Percentiles rank a stretch among this genome's conserved stretches.
These are phyloP conservation scores for Epinephelus cyanopodus DNA, from an alignment of 2,113 vertebrate genomes.

Conservation along the genomic window DNA sequence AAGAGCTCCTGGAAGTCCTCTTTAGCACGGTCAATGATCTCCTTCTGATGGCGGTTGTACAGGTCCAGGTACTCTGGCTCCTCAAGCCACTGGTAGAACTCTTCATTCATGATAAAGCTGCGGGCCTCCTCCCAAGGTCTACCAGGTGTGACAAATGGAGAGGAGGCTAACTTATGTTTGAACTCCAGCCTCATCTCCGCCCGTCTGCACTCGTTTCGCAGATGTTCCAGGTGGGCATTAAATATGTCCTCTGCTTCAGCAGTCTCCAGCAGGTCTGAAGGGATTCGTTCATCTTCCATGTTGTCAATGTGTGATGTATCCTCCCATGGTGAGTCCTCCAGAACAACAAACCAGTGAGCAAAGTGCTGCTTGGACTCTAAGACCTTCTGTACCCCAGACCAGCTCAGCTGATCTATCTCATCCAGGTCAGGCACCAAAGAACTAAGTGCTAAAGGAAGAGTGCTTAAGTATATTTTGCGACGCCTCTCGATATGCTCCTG, in stretches of 20 bases:
- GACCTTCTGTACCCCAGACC: constrained; percentile 90
- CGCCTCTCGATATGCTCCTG: constrained; percentile 95
- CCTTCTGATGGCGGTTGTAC: constrained; percentile 95
- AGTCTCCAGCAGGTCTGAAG: constrained; percentile 94
- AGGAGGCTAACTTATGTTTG: constrained; percentile 91
- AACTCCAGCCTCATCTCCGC: constrained; percentile 93
- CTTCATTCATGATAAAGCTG: constrained; percentile 98
- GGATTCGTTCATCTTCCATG: constrained; percentile 92
- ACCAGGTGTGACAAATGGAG: constrained; percentile 94
- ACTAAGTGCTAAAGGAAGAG: constrained; percentile 91
- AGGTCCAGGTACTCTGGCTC: constrained; percentile 94
- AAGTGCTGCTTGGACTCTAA: constrained; percentile 94
- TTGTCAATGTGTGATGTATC: constrained; percentile 92
- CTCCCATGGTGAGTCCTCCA: constrained; percentile 97
- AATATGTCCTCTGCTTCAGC: constrained; percentile 90
- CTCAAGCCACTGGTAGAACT: constrained; percentile 97
- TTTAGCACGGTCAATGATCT: constrained; percentile 96
- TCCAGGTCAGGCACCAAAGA: constrained; percentile 92
- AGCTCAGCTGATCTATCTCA: constrained; percentile 94
- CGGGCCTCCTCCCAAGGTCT: constrained; percentile 98
- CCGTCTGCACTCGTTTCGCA: constrained; percentile 90
- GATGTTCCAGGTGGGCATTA: constrained; percentile 91
- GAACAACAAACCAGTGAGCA: constrained; percentile 93
- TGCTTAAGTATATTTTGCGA: constrained; percentile 89
- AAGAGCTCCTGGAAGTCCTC: constrained; percentile 98